phyloP scores from a whole-genome alignment of 2,888 invertebrate species.

The Lithophane leautieri region DNA sequence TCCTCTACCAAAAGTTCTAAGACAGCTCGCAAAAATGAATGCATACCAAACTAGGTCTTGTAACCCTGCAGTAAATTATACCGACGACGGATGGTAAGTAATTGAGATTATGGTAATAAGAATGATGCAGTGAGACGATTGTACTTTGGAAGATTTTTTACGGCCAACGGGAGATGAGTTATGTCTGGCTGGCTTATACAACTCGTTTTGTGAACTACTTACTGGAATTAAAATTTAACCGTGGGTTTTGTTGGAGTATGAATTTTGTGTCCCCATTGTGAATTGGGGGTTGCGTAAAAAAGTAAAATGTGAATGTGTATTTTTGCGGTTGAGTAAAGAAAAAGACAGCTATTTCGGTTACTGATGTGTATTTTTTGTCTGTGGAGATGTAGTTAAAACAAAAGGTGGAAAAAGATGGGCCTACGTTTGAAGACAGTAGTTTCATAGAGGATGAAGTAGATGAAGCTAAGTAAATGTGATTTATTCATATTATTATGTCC shows the following conservation, averaged over 20 bases:
- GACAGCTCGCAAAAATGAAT: constrained; percentile 52
- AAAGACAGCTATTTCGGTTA: constrained; percentile 23
- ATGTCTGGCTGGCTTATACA: constrained; percentile 58
- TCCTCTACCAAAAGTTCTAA: constrained; percentile 30
- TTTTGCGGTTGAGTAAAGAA: constrained; percentile 8
- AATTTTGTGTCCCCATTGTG: constrained; percentile 44
- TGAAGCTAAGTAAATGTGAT: neutral
- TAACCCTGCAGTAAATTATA: constrained; percentile 60
- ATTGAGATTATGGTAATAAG: constrained; percentile 76
- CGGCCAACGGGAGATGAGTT: constrained; percentile 67
- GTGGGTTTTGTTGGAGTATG: constrained; percentile 39
- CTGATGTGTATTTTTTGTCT: constrained; percentile 10
- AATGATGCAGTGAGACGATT: constrained; percentile 62
- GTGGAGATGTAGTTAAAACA: constrained; percentile 4
- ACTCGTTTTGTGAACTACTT: constrained; percentile 61
- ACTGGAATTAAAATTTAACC: constrained; percentile 65
- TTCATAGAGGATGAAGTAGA: neutral
- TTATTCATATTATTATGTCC: neutral
- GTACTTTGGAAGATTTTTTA: constrained; percentile 69
- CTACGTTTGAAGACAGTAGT: neutral
- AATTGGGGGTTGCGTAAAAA: constrained; percentile 2
- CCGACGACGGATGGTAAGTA: constrained; percentile 69
- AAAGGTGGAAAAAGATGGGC: neutral
- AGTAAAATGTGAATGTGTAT: constrained; percentile 39
- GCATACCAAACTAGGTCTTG: constrained; percentile 58